phyloP scores from a whole-genome alignment of 2,113 vertebrate species.

The Cavia porcellus region DNA sequence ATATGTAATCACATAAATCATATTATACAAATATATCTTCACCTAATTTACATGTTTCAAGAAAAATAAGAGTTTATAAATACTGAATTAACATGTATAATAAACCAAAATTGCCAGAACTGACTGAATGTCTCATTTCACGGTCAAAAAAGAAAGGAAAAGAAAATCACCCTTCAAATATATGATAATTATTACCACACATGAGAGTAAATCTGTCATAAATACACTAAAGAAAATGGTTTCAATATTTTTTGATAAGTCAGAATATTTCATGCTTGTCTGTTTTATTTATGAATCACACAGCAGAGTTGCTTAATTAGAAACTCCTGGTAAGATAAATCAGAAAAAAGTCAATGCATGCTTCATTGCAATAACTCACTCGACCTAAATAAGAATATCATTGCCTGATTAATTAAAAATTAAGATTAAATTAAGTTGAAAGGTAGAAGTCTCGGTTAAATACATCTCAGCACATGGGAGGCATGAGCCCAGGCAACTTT shows the following conservation, averaged over 20 bases:
- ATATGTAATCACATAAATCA: background rate
- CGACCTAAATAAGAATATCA: background rate
- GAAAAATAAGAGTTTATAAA: conserved; percentile 24
- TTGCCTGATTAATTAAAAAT: background rate
- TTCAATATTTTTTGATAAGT: conserved; percentile 33
- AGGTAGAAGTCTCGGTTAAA: background rate
- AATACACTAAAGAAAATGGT: conserved; percentile 3
- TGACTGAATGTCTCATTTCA: conserved; percentile 2
- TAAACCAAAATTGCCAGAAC: background rate
- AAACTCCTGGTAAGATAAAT: conserved; percentile 9
- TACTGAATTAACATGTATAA: background rate
- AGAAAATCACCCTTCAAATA: conserved; percentile 26
- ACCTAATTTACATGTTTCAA: background rate
- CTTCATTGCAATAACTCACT: background rate
- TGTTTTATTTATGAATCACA: conserved; percentile 57
- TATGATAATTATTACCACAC: conserved; percentile 38
- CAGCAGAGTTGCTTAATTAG: background rate
- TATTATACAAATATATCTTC: background rate
- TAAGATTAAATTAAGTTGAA: background rate
- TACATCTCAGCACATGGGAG: background rate
- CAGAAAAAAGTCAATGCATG: background rate
- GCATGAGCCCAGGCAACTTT: background rate
- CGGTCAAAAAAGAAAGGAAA: background rate
- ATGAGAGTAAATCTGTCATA: conserved; percentile 61
- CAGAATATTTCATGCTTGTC: background rate